Base-by-base conservation (phyloP, 2,113 vertebrate species). In the Papio anubis region DNA sequence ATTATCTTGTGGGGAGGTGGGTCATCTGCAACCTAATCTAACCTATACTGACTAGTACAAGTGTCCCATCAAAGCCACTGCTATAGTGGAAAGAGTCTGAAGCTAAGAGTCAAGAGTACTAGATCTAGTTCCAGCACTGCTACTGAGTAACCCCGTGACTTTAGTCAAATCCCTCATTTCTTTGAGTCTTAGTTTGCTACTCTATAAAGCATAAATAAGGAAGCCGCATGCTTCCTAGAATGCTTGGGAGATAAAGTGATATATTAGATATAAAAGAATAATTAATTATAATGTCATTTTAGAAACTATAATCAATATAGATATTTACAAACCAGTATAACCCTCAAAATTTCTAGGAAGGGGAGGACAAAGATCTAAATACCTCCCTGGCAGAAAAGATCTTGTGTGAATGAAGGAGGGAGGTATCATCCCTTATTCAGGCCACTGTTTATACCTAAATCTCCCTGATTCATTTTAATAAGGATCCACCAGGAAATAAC, bases 311-410 rank as follows among this genome's bases (percentile, higher is more conserved):
- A 85, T 18, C 21, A 82, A 45, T 93, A 52, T 88, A 87, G 66
- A 75, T 95, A 9, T 59, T 82, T 97, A 4, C n/a, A 97, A 90
- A 66, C 64, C 50, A 93, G 38, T 55, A 50, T 90, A 93, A 84
- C 40, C 50, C 16, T 82, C 68, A 79, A 93, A 57, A 27, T 61
- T 90, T 95, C 85, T 83, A 87, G 17, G 72, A 96, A 97, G 18
- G 3, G 23, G 8, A 95, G 11, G 11, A 55, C 25, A 84, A 90
- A 93, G 30, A 45, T 5, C 30, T 91, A 57, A 75, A 7, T 55
- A 5, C 18, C 21, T 93, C 23, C 52, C 38, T 95, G 72, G 13
- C 35, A 94, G 50, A 64, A 96, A 94, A 80, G 3, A 94, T 43
- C 38, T 45, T 73, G 21, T 40, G 5, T 38, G 61, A 89, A 96